Conservation (phyloP, 1,140 invertebrate species). For the Diachasmimorpha longicaudata region DNA sequence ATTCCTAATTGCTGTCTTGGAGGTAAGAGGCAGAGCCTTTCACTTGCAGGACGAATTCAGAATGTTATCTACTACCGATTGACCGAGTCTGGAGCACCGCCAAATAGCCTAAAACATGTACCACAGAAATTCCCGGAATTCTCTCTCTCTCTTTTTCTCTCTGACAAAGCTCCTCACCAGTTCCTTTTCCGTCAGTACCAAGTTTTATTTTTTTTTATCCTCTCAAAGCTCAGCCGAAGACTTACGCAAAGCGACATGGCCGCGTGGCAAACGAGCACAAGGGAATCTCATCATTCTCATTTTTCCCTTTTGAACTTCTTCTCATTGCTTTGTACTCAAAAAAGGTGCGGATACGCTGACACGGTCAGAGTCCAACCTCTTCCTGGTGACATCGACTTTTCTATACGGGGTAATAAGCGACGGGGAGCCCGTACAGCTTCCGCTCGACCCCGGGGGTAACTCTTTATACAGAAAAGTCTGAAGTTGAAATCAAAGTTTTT, state of each 20-base stretch:
- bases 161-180: background rate
- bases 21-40: constrained; percentile 19
- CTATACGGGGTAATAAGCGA: constrained; percentile 8
- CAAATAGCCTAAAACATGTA: constrained; percentile 33
- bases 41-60: constrained; percentile 23
- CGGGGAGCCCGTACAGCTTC: background rate
- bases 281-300: background rate
- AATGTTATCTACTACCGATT: constrained; percentile 45
- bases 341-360: constrained; percentile 33
- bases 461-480: background rate
- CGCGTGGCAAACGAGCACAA: constrained; percentile 19
- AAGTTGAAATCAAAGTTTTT: background rate
- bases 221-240: background rate
- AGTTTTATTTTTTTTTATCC: background rate
- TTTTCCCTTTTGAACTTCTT: constrained; percentile 3
- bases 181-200: background rate
- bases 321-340: constrained; percentile 31
- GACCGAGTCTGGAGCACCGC: constrained; percentile 40
- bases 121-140: background rate
- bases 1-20: background rate
- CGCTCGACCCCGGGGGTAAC: background rate
- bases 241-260: background rate
- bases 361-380: constrained; percentile 29
- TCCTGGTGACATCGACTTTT: constrained; percentile 26
- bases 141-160: too few species aligned